Evolutionary conservation across 2,113 vertebrate species (phyloP).

Genomic region (Varanus komodoensis): DNA sequence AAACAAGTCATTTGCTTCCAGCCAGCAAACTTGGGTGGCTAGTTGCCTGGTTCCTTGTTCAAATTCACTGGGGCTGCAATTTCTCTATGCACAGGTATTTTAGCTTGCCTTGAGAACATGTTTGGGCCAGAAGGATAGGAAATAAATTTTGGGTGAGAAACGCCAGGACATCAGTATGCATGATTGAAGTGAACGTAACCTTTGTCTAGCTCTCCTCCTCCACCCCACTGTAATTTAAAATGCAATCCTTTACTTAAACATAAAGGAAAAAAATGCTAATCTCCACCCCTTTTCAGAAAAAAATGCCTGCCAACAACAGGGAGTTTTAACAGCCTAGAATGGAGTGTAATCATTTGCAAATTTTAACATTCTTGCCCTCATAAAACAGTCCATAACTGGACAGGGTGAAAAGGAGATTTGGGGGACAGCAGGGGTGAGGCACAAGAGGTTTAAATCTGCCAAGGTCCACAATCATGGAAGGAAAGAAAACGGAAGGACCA

Average conservation of each 20-base stretch:
- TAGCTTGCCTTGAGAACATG: neutral
- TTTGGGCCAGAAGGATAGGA: neutral
- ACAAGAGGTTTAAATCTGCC: too few species aligned
- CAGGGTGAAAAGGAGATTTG: too few species aligned
- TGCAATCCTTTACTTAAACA: slow-evolving; percentile 11
- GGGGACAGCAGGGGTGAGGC: too few species aligned
- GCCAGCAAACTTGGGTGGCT: slow-evolving; percentile 63
- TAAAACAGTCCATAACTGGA: too few species aligned
- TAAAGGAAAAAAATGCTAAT: neutral
- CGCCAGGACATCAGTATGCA: neutral
- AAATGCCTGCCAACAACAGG: neutral
- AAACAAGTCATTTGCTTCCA: slow-evolving; percentile 53
- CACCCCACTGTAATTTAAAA: slow-evolving; percentile 29
- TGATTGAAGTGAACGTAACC: slow-evolving; percentile 30
- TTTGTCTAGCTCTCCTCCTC: slow-evolving; percentile 15
- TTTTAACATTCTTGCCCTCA: too few species aligned
- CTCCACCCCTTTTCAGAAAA: neutral
- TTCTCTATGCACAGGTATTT: neutral
- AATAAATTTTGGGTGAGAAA: neutral
- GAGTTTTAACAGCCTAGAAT: neutral
- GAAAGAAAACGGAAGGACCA: too few species aligned
- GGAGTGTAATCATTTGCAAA: too few species aligned
- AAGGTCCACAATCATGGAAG: too few species aligned
- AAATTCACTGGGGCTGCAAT: neutral
- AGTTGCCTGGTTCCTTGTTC: slow-evolving; percentile 34